A percentile compares a stretch with the other conserved stretches of the same genome.
Conservation (phyloP, 2,797 vertebrate species). For the Sparidentex hasta region DNA sequence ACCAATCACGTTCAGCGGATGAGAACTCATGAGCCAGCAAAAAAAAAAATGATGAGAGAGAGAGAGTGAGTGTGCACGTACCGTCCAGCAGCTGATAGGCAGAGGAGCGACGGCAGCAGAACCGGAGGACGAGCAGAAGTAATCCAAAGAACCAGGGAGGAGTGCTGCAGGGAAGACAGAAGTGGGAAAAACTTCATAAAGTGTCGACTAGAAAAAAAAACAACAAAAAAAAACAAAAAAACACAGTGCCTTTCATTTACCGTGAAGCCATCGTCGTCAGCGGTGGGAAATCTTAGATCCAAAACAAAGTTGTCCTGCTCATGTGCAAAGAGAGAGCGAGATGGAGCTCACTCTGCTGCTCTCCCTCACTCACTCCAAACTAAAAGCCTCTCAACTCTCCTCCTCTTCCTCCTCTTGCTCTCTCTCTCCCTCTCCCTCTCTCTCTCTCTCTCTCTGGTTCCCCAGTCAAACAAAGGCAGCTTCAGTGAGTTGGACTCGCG, state of each 20-base stretch:
- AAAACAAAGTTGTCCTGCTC: slow-evolving; percentile 63
- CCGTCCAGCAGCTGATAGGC: slow-evolving; percentile 81
- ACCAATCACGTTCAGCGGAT: slow-evolving; percentile 35
- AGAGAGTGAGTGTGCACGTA: slow-evolving; percentile 59
- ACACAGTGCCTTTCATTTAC: slow-evolving; percentile 68
- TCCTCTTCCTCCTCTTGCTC: slow-evolving; percentile 48
- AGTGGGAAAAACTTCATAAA: slow-evolving; percentile 38
- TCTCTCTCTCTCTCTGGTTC: slow-evolving; percentile 61
- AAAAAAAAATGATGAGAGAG: neutral
- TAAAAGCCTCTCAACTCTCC: slow-evolving; percentile 62
- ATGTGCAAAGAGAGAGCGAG: slow-evolving; percentile 70
- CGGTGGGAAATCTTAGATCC: slow-evolving; percentile 57
- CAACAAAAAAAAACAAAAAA: too few species aligned
- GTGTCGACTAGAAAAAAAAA: too few species aligned
- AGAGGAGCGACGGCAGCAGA: slow-evolving; percentile 67
- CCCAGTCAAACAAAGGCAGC: slow-evolving; percentile 92
- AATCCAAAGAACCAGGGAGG: slow-evolving; percentile 79
- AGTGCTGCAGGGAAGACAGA: slow-evolving; percentile 70
- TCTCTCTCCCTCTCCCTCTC: slow-evolving; percentile 8
- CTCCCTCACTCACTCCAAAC: slow-evolving; percentile 54
- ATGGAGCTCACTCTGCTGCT: slow-evolving; percentile 77
- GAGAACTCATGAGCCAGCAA: slow-evolving; percentile 53
- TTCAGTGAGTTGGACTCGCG: slow-evolving; percentile 86
- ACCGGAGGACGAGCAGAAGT: slow-evolving; percentile 68
- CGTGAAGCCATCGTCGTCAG: slow-evolving; percentile 78